Conservation (phyloP, 1,140 invertebrate genomes). For the Drosophila pallidifrons region DNA sequence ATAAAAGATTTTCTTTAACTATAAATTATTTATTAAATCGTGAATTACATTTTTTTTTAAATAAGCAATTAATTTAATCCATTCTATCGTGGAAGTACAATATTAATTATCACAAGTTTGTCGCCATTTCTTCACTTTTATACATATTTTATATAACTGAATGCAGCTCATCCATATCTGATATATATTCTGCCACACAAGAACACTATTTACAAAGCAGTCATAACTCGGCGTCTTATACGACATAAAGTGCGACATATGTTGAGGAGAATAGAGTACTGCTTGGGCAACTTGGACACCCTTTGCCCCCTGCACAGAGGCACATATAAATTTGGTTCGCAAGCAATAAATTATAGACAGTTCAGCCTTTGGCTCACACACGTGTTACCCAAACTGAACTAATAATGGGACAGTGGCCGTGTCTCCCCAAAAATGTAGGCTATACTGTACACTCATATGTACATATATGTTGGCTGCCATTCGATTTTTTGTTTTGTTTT, state of each 20-base stretch:
- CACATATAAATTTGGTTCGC: conserved; percentile 70
- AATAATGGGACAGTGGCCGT: conserved; percentile 74
- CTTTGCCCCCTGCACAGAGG: conserved; percentile 6
- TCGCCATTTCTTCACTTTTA: too few relatives aligned
- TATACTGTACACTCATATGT: conserved; percentile 33
- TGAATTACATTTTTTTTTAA: too few relatives aligned
- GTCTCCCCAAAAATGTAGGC: conserved; percentile 64
- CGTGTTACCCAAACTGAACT: conserved; percentile 65
- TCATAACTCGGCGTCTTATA: neutral
- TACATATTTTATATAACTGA: too few relatives aligned
- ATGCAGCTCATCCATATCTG: too few relatives aligned
- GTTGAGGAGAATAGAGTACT: conserved; percentile 13
- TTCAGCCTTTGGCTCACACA: conserved; percentile 60
- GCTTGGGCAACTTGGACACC: conserved; percentile 10
- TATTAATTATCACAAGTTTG: too few relatives aligned
- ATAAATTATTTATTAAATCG: too few relatives aligned
- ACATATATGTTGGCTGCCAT: conserved; percentile 2
- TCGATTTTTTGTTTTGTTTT: conserved; percentile 6
- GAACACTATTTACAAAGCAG: neutral
- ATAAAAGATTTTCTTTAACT: too few relatives aligned
- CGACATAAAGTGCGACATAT: conserved; percentile 41
- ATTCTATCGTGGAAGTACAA: too few relatives aligned
- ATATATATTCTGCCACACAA: too few relatives aligned
- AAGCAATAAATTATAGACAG: conserved; percentile 76
- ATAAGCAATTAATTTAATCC: too few relatives aligned